These are phyloP conservation scores for Anseranas semipalmata DNA, from an alignment of 2,113 vertebrate genomes.

Conservation along the genomic window DNA sequence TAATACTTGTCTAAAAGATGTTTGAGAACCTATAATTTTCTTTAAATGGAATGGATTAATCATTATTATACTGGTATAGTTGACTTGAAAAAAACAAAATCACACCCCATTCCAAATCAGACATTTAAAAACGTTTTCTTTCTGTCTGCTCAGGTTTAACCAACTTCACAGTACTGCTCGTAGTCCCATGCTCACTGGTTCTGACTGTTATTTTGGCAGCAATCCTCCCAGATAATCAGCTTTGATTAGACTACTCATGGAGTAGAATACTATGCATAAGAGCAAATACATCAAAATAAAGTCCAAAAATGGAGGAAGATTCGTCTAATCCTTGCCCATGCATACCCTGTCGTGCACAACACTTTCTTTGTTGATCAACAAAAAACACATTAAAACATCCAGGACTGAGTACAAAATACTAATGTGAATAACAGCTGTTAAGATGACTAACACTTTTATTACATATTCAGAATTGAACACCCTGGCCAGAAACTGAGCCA, in stretches of 20 bases:
- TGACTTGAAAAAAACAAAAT: not conserved
- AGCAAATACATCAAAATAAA: not conserved
- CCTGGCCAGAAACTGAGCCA: not conserved
- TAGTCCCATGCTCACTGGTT: not conserved
- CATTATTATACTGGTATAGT: not conserved
- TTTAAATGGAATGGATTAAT: not conserved
- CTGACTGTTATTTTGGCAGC: conserved; percentile 33
- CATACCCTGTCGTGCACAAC: not conserved
- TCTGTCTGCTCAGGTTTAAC: not conserved
- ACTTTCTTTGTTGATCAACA: conserved; percentile 31
- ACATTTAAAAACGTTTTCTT: not conserved
- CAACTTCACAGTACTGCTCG: not conserved
- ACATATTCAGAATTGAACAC: conserved; percentile 14
- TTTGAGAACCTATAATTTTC: not conserved
- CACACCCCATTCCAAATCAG: not conserved
- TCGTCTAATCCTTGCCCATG: conserved; percentile 4
- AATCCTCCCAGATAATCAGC: not conserved
- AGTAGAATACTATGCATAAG: not conserved
- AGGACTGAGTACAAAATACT: conserved; percentile 33
- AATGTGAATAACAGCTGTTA: conserved; percentile 21
- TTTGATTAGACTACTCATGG: not conserved
- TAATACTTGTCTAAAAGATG: not conserved
- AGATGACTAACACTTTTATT: conserved; percentile 58
- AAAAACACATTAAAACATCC: conserved; percentile 22
- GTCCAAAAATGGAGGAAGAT: conserved; percentile 18